phyloP scores from a whole-genome alignment of 2,113 vertebrate genomes.

The Pollachius pollachius region DNA sequence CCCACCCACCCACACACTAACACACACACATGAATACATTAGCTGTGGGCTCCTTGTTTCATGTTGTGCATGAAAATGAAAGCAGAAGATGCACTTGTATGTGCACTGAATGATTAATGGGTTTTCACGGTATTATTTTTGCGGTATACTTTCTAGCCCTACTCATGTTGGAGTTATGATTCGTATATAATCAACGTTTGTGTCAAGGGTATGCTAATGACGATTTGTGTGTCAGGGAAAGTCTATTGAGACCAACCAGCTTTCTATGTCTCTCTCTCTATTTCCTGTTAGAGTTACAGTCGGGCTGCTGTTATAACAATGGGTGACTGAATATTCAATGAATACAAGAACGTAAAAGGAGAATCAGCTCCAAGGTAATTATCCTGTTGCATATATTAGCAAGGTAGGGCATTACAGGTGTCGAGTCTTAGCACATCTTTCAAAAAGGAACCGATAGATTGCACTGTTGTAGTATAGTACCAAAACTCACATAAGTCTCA shows the following conservation, averaged over 20 bases:
- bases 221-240: background rate
- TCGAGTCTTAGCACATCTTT: too few relatives aligned
- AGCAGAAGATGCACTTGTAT: background rate
- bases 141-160: background rate
- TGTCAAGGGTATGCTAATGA: background rate
- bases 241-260: background rate
- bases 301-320: too few relatives aligned
- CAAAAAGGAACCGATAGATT: too few relatives aligned
- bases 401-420: too few relatives aligned
- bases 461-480: too few relatives aligned
- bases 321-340: too few relatives aligned
- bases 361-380: too few relatives aligned
- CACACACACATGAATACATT: background rate
- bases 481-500: too few relatives aligned
- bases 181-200: background rate
- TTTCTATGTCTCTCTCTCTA: background rate
- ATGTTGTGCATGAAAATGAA: background rate
- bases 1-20: too few relatives aligned
- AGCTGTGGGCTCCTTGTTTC: background rate
- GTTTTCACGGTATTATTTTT: background rate
- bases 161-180: background rate
- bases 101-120: background rate
- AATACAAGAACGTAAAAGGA: too few relatives aligned
- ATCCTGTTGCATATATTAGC: too few relatives aligned
- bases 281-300: background rate